phyloP scores from a whole-genome alignment of 1,140 invertebrate genomes.

The Drosophila subpulchrella region DNA sequence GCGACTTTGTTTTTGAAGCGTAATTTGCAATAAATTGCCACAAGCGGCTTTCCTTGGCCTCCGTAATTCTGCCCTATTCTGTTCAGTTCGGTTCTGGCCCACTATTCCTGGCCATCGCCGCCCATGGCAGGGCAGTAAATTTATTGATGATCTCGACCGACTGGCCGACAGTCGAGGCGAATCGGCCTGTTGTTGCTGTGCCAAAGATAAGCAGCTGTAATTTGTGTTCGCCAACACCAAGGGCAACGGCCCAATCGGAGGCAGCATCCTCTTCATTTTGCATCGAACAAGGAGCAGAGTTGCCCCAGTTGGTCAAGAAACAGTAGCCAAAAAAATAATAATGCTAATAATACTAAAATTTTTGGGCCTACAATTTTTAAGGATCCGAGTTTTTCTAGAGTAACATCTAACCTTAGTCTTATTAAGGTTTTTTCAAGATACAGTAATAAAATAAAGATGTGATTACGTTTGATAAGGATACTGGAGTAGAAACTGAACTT shows the following conservation, averaged over 20 bases:
- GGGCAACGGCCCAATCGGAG: conserved; percentile 38
- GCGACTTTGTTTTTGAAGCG: conserved; percentile 76
- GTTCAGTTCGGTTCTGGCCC: conserved; percentile 24
- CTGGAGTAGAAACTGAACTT: no score
- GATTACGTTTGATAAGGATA: no score
- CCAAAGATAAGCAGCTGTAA: conserved; percentile 82
- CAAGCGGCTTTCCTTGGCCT: conserved; percentile 43
- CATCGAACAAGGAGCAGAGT: conserved; percentile 21
- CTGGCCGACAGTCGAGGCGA: conserved; percentile 26
- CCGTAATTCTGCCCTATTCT: conserved; percentile 4
- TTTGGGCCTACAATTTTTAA: no score
- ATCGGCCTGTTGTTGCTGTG: conserved; percentile 55
- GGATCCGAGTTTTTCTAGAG: no score
- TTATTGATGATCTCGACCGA: conserved; percentile 79
- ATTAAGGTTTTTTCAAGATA: no score
- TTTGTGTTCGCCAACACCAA: conserved; percentile 79
- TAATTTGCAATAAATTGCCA: conserved; percentile 82
- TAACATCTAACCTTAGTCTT: no score
- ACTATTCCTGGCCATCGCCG: conserved; percentile 65
- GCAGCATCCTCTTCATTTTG: conserved; percentile 24
- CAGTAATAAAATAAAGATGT: no score
- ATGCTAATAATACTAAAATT: no score
- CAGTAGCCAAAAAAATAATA: no score
- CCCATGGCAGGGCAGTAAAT: conserved; percentile 60
- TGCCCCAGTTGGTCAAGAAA: conserved; percentile 7